Conservation (phyloP, 2,113 vertebrate genomes). For the Taurulus bubalis region DNA sequence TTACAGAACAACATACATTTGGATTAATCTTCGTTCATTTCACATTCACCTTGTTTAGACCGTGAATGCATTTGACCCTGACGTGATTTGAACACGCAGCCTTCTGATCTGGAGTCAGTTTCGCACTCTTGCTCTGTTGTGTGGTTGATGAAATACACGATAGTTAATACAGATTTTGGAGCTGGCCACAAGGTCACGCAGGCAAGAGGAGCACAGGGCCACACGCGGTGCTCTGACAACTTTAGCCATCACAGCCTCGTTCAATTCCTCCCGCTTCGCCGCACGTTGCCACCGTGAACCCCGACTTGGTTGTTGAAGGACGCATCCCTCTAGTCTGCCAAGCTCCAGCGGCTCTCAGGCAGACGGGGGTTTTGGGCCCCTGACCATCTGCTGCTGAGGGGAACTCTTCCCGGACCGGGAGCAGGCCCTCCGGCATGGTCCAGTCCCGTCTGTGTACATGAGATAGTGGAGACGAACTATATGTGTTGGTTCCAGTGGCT, state of each 20-base stretch:
- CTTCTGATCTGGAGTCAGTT: conserved; percentile 41
- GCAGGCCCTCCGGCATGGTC: background rate
- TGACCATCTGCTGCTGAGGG: background rate
- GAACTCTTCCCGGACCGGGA: background rate
- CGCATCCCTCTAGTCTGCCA: background rate
- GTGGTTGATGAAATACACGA: too few relatives aligned
- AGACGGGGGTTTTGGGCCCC: background rate
- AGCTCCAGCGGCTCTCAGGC: background rate
- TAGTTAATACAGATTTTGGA: too few relatives aligned
- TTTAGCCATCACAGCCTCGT: background rate
- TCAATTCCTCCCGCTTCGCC: background rate
- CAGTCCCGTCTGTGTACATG: background rate
- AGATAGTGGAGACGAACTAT: background rate
- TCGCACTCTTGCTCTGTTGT: background rate
- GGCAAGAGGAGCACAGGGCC: too few relatives aligned
- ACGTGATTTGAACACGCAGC: conserved; percentile 31
- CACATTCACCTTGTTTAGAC: background rate
- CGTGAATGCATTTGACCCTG: background rate
- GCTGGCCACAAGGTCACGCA: conserved; percentile 4
- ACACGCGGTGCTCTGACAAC: background rate
- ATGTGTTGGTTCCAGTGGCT: background rate
- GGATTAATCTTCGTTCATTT: background rate
- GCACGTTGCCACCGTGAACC: background rate
- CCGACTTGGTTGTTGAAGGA: background rate
- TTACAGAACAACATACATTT: too few relatives aligned